Conservation (phyloP, 2,113 vertebrate genomes). For the Gorsachius goisagi region DNA sequence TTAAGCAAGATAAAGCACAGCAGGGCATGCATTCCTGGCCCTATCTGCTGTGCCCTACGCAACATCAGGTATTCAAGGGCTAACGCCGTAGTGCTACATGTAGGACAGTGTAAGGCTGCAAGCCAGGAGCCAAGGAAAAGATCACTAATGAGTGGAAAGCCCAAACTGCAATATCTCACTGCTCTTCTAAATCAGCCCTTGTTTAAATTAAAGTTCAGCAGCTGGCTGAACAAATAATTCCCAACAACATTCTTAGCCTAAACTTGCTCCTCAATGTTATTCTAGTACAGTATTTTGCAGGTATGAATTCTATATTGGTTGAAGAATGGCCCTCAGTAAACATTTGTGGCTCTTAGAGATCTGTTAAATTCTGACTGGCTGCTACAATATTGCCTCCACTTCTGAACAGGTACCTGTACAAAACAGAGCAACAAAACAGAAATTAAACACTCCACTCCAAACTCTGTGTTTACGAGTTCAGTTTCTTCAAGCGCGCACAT, state of each 20-base stretch:
- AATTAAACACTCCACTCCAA: neutral
- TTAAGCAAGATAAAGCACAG: constrained; percentile 54
- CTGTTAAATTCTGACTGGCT: neutral
- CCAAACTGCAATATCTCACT: neutral
- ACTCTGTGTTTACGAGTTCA: neutral
- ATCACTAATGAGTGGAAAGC: neutral
- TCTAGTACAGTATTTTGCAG: neutral
- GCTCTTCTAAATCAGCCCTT: neutral
- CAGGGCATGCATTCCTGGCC: neutral
- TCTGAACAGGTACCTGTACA: neutral
- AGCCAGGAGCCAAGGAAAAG: neutral
- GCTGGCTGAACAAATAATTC: neutral
- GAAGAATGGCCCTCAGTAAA: neutral
- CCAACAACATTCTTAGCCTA: neutral
- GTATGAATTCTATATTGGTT: neutral
- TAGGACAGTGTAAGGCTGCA: neutral
- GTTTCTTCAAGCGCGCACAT: neutral
- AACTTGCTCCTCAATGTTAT: neutral
- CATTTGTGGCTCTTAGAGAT: neutral
- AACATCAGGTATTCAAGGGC: neutral
- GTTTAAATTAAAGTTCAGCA: neutral
- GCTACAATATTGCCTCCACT: neutral
- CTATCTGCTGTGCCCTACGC: neutral
- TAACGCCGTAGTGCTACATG: neutral
- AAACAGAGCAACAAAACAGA: neutral